A percentile compares a stretch with the other conserved stretches of the same genome.
phyloP scores from a whole-genome alignment of 2,113 vertebrate genomes.

The Euleptes europaea region DNA sequence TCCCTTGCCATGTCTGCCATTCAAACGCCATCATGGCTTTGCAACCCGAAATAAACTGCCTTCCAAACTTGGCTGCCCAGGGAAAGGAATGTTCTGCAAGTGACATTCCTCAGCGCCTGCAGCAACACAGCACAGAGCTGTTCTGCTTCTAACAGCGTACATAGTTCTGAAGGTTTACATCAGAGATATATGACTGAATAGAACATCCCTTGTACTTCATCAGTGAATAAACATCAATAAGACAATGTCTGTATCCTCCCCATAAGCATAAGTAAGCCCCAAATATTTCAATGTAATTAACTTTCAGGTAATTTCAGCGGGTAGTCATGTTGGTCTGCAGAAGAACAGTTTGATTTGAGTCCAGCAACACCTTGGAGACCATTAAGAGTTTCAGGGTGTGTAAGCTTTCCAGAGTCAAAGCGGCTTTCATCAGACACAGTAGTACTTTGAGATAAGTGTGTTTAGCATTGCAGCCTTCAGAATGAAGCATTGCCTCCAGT shows the following conservation, averaged over 20 bases:
- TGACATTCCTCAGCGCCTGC: conserved; percentile 62
- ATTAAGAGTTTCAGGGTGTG: no score
- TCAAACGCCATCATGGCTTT: background rate
- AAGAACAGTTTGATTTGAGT: no score
- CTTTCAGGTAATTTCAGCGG: no score
- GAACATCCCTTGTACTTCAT: background rate
- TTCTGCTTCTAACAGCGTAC: conserved; percentile 24
- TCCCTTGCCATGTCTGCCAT: background rate
- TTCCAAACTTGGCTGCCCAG: conserved; percentile 70
- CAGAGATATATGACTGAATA: background rate
- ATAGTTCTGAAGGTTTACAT: conserved; percentile 29
- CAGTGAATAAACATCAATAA: background rate
- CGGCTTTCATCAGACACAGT: no score
- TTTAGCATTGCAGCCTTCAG: background rate
- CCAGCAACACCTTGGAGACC: no score
- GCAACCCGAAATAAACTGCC: conserved; percentile 54
- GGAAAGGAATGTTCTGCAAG: conserved; percentile 66
- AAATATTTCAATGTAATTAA: background rate
- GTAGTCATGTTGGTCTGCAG: no score
- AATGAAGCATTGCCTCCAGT: background rate
- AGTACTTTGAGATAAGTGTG: no score
- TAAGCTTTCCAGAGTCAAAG: no score
- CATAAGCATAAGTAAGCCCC: background rate
- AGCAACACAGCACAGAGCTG: conserved; percentile 55
- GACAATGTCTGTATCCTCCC: background rate